Conservation (phyloP, 92 coral and sea anemone species). For the Porites divaricata region DNA sequence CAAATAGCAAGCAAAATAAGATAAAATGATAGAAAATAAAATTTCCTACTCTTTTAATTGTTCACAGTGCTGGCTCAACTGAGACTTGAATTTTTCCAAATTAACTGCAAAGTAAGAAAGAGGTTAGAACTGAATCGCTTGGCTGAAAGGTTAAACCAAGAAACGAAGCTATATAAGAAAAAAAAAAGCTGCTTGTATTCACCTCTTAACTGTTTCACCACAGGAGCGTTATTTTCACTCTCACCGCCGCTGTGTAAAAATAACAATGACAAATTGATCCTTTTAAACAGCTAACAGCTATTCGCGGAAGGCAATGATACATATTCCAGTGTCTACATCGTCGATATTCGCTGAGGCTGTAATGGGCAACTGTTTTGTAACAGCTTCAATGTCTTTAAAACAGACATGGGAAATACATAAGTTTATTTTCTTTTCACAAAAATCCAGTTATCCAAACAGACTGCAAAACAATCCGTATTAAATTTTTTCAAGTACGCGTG, state of each 20-base stretch:
- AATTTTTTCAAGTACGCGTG: too few relatives aligned
- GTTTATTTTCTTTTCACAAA: too few relatives aligned
- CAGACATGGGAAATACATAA: too few relatives aligned
- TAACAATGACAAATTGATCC: background rate
- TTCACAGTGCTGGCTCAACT: conserved; percentile 72
- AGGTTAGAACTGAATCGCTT: background rate
- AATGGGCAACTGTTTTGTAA: too few relatives aligned
- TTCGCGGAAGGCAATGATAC: background rate
- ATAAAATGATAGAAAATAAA: background rate
- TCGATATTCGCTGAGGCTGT: too few relatives aligned
- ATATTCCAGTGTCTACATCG: too few relatives aligned
- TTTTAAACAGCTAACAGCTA: background rate
- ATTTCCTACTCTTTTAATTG: conserved; percentile 65
- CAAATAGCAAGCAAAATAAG: too few relatives aligned
- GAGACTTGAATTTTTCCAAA: conserved; percentile 76
- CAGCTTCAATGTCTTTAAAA: too few relatives aligned
- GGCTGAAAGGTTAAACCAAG: background rate
- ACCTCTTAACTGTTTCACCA: conserved; percentile 78
- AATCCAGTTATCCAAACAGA: too few relatives aligned
- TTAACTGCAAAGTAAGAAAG: conserved; percentile 51
- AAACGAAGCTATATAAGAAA: background rate
- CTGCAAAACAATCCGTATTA: too few relatives aligned
- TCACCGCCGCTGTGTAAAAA: conserved; percentile 65
- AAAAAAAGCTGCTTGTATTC: background rate
- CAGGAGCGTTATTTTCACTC: conserved; percentile 68